Percentiles rank a stretch among this genome's conserved stretches.
phyloP scores from a whole-genome alignment of 2,888 invertebrate species.

The Sarcophaga subvicina region DNA sequence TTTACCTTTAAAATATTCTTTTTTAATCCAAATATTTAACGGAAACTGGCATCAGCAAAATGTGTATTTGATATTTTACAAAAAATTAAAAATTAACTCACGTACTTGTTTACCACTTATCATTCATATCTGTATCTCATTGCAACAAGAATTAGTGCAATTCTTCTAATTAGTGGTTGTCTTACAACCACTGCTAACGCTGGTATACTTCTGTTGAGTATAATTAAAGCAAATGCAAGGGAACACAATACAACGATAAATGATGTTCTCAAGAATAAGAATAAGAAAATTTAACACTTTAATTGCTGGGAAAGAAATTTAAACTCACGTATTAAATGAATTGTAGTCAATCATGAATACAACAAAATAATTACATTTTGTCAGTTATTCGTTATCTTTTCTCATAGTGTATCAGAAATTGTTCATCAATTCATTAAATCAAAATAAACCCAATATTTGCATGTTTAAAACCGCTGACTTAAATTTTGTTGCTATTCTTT shows the following conservation, averaged over 20 bases:
- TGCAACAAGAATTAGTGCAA: constrained; percentile 10
- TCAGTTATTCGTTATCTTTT: no score
- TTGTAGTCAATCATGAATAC: no score
- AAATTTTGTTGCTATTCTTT: no score
- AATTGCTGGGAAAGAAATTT: background rate
- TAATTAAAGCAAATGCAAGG: constrained; percentile 5
- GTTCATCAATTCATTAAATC: no score
- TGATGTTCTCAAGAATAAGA: constrained; percentile 3
- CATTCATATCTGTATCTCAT: constrained; percentile 4
- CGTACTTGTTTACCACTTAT: background rate
- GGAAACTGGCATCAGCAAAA: no score
- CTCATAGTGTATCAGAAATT: no score
- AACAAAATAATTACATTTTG: no score
- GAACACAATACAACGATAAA: background rate
- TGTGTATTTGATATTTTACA: no score
- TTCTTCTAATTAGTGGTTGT: constrained; percentile 42
- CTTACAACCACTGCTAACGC: background rate
- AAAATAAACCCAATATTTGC: no score
- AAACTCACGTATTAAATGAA: background rate
- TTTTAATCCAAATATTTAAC: no score
- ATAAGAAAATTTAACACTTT: background rate
- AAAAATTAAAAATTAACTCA: background rate
- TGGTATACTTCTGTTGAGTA: background rate
- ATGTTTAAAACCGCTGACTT: no score
- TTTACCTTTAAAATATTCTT: no score